Evolutionary conservation across 2,797 vertebrate species (phyloP), one percentile per base, ranked within the genome.

Genomic region (Sternotherus odoratus): DNA sequence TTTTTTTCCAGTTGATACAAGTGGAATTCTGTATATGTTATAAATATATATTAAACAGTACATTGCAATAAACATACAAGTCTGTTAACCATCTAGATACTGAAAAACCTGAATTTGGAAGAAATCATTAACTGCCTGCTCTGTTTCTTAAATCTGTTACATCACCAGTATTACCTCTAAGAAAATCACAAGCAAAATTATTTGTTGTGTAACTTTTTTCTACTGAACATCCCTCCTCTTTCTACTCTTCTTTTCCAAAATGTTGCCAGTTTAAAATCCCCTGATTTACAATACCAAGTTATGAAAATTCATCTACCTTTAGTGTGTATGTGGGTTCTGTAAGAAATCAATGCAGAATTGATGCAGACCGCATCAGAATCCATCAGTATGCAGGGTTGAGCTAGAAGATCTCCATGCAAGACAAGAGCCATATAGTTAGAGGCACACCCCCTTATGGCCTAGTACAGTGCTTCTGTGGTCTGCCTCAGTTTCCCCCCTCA

Each of bases 251-350:
- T 36, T 26, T 94, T 26, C 77, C 85, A 95, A 92, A 53, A 66
- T 57, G 12, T 78, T 30, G 3, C 49, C 89, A 19, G 12, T 91
- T 85, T 83, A 82, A 49, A 88, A 75, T 60, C 79, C 28, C 56
- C 53, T 69, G 72, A 15, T 95, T 97, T 90, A 82, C 83, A 39
- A 46, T 63, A 48, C 36, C 87, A 2, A 54, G 82, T 91, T 90
- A 66, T 83, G 15, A 5, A 56, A 85, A 88, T 87, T 82, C 86
- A 36, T 69, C 49, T 66, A 0, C 72, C 17, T 87, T 50, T 74
- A 84, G n/a, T 85, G 21, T 4, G 8, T 86, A 95, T 90, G 51
- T 90, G 82, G 16, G n/a, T 87, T 91, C 56, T 92, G 2, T 89
- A 90, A 77, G 83, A 90, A 89, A 49, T 33, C 57, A 66, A 2